These are phyloP conservation scores for Sphaerodactylus townsendi DNA, from an alignment of 2,113 vertebrate species.

Conservation along the genomic window DNA sequence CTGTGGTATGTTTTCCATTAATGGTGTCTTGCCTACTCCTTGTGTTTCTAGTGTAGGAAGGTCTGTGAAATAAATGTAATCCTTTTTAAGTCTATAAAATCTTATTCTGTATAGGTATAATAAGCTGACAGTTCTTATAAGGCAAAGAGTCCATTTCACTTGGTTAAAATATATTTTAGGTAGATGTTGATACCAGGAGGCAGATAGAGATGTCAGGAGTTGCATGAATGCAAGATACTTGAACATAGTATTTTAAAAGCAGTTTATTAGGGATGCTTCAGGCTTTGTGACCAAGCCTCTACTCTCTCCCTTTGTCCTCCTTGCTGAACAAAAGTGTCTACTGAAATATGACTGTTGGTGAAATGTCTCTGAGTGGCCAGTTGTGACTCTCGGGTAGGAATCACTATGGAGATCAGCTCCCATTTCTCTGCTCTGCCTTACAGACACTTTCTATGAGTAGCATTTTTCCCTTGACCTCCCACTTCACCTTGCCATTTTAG, in stretches of 20 bases:
- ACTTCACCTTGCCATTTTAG: background rate
- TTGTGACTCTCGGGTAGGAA: background rate
- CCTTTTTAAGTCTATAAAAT: background rate
- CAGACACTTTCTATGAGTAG: background rate
- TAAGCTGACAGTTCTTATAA: background rate
- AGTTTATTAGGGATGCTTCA: conserved; percentile 7
- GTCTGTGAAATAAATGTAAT: background rate
- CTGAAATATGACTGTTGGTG: conserved; percentile 1
- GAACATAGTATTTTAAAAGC: background rate
- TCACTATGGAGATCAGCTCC: background rate
- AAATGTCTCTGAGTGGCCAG: background rate
- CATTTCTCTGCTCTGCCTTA: background rate
- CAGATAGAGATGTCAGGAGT: background rate
- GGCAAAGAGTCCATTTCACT: background rate
- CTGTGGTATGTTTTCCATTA: background rate
- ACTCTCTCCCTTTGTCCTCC: conserved; percentile 7
- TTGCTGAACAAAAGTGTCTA: background rate
- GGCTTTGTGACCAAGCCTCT: background rate
- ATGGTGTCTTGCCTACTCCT: background rate
- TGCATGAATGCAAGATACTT: background rate
- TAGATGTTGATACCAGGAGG: background rate
- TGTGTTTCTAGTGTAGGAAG: fast-evolving
- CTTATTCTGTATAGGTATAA: background rate
- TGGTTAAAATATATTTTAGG: background rate
- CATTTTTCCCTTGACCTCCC: background rate